phyloP scores from a whole-genome alignment of 2,888 invertebrate genomes.

The Drosophila stalkeri region DNA sequence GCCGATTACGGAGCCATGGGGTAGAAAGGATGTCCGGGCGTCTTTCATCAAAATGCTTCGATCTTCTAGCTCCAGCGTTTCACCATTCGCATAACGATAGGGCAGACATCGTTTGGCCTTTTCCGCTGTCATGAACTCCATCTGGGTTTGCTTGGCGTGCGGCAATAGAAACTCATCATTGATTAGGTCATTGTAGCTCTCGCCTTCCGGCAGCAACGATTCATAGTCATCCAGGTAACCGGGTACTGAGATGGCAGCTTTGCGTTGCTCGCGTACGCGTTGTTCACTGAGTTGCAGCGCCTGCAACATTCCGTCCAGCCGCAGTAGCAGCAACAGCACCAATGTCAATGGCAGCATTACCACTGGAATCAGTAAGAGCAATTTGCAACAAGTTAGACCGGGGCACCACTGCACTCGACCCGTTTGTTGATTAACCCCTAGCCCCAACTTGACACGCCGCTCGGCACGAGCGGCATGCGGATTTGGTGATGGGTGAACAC shows the following conservation, averaged over 20 bases:
- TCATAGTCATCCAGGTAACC: slow-evolving; percentile 68
- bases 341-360: slow-evolving; percentile 84
- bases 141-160: slow-evolving; percentile 30
- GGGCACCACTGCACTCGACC: slow-evolving; percentile 85
- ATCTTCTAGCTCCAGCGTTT: slow-evolving; percentile 86
- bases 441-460: slow-evolving; percentile 67
- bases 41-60: slow-evolving; percentile 88
- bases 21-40: slow-evolving; percentile 88
- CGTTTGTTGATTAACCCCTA: slow-evolving; percentile 83
- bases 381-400: slow-evolving; percentile 84
- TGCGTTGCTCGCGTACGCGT: slow-evolving; percentile 55
- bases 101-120: slow-evolving; percentile 78
- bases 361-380: slow-evolving; percentile 84
- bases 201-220: slow-evolving; percentile 51
- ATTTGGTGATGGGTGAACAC: slow-evolving; percentile 6
- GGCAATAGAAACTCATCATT: slow-evolving; percentile 65
- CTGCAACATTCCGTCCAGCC: slow-evolving; percentile 82
- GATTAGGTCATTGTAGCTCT: slow-evolving; percentile 62
- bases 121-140: slow-evolving; percentile 56
- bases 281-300: slow-evolving; percentile 77
- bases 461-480: slow-evolving; percentile 9
- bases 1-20: slow-evolving; percentile 86
- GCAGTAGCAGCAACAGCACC: slow-evolving; percentile 81
- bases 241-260: slow-evolving; percentile 24
- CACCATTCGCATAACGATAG: slow-evolving; percentile 78